Base-by-base conservation (phyloP, 2,797 vertebrate genomes). In the Hoplostethus atlanticus region DNA sequence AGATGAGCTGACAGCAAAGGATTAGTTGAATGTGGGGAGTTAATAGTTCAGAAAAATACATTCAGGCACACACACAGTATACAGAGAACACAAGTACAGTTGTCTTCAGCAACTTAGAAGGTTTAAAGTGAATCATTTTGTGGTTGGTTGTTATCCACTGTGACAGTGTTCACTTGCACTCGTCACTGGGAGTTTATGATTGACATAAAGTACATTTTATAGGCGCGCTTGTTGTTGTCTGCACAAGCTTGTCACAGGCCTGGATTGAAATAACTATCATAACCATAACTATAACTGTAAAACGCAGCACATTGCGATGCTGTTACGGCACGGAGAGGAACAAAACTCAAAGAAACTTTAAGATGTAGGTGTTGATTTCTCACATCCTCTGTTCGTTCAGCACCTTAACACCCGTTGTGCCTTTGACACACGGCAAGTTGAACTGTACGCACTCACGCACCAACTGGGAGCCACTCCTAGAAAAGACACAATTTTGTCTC, bases 381-480 rank as follows among this genome's bases (percentile, higher is more conserved):
- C 51, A 77, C 44, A 65, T 79, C 72, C 68, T 81, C 42, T 48
- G 31, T 84, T 73, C 81, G 64, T 77, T 73, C 15, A 80, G 69
- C 42, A 36, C 3, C 6, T 48, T 4, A 12, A 55, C 12, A 31
- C 28, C 47, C 0, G 31, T 21, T 81, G 76, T 76, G 79, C 73
- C 79, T 82, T 70, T 67, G 85, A 84, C 69, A 80, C 1, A 46
- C 68, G 65, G 70, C 80, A 81, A n/a, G 1, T 67, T 82, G 47
- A 85, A 80, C 78, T 75, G 55, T 9, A 67, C 59, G 47, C 75
- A 56, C 59, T 73, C 54, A 76, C 52, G 68, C 78, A 73, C 61
- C 64, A 36, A 28, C 85, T 62, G 71, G 71, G 69, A 79, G 78
- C 46, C 6, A 38, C 64, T 62, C 55, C 58, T 36, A 17, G 15